Evolutionary conservation across 2,888 invertebrate species (phyloP).

Genomic region (Mystacides longicornis): DNA sequence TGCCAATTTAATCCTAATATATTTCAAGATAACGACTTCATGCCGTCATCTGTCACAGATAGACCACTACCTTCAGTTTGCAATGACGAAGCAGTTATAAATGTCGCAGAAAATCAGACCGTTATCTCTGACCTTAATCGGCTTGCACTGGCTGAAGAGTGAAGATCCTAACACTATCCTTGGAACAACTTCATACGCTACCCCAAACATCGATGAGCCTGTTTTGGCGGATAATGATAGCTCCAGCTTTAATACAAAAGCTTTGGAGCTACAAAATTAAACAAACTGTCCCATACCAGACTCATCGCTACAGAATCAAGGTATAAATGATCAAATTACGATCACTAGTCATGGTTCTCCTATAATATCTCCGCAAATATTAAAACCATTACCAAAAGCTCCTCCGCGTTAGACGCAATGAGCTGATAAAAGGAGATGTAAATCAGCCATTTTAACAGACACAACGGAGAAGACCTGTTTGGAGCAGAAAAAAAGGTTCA

Average conservation of each 20-base stretch:
- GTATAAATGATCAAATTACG: not conserved
- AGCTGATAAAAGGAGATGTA: conserved; percentile 11
- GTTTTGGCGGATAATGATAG: not conserved
- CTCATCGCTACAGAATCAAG: conserved; percentile 6
- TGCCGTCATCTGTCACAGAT: conserved; percentile 11
- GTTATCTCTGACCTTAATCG: not conserved
- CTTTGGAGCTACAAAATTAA: not conserved
- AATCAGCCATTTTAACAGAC: too few species aligned
- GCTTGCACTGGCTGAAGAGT: not conserved
- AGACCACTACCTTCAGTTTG: conserved; percentile 7
- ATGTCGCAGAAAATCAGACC: conserved; percentile 4
- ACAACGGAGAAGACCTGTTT: too few species aligned
- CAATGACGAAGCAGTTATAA: conserved; percentile 5
- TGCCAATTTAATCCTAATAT: conserved; percentile 23
- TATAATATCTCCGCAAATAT: conserved; percentile 13
- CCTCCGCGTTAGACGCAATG: conserved; percentile 11
- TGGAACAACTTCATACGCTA: not conserved
- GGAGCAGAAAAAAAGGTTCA: too few species aligned
- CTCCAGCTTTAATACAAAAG: not conserved
- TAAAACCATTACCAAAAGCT: conserved; percentile 20
- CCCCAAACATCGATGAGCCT: not conserved
- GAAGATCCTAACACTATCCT: not conserved
- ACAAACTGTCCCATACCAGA: conserved; percentile 16
- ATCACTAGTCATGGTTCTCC: conserved; percentile 1
- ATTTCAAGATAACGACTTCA: conserved; percentile 22